phyloP scores from a whole-genome alignment of 2,113 vertebrate genomes.

The Tichodroma muraria region DNA sequence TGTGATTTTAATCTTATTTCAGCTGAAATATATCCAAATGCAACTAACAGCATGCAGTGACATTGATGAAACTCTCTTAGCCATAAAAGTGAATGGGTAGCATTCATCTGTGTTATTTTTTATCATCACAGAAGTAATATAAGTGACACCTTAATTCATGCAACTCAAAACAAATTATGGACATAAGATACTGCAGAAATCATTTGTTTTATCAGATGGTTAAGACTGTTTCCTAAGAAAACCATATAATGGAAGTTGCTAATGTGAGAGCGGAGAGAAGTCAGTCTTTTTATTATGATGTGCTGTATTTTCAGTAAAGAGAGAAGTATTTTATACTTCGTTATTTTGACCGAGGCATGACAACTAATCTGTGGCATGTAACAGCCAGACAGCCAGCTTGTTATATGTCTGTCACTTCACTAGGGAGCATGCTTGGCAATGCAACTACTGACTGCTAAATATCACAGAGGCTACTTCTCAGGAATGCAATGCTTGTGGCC shows the following conservation, averaged over 20 bases:
- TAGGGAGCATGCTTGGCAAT: slow-evolving; percentile 15
- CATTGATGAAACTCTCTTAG: neutral
- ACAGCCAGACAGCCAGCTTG: slow-evolving; percentile 37
- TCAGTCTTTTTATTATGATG: neutral
- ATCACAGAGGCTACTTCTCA: neutral
- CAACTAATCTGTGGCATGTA: slow-evolving; percentile 48
- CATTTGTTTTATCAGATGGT: neutral
- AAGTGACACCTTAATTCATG: neutral
- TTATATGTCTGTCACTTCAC: slow-evolving; percentile 33
- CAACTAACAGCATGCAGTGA: neutral
- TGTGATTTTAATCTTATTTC: neutral
- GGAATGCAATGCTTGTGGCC: neutral
- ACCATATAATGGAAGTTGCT: neutral
- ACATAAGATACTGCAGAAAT: neutral
- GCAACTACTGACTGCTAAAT: neutral
- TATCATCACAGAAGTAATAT: neutral
- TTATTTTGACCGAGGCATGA: neutral
- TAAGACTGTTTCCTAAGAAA: neutral
- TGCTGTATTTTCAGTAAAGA: neutral
- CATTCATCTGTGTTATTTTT: neutral
- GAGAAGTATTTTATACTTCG: neutral
- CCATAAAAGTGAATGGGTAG: neutral
- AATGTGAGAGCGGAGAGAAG: neutral
- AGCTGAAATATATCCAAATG: neutral
- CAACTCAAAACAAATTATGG: neutral